Conservation (phyloP, 2,888 invertebrate species). For the Rhodophaea formosa region DNA sequence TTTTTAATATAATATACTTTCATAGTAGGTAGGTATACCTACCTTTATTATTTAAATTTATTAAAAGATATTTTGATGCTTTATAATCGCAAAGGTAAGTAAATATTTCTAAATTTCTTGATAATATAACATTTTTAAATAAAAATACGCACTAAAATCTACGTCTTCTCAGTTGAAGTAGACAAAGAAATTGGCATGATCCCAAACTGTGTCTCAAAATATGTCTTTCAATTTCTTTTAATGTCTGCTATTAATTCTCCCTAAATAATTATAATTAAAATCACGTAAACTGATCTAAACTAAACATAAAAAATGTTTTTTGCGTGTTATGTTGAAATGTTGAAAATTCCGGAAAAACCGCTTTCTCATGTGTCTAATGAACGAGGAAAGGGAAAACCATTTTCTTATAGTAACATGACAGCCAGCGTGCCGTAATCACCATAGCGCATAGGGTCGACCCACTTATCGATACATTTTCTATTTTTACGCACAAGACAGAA, state of each 20-base stretch:
- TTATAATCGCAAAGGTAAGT: not conserved
- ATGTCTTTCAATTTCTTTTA: constrained; percentile 2
- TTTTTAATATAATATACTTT: not conserved
- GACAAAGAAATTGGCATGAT: constrained; percentile 35
- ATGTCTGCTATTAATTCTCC: not conserved
- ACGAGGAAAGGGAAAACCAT: constrained; percentile 8
- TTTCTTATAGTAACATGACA: constrained; percentile 9
- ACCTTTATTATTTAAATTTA: not conserved
- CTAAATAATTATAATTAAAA: no score
- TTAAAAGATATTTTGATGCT: not conserved
- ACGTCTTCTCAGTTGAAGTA: not conserved
- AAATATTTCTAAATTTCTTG: not conserved
- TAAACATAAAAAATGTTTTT: not conserved
- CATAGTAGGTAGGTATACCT: not conserved
- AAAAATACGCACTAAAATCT: not conserved
- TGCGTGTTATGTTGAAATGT: not conserved
- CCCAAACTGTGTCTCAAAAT: constrained; percentile 28
- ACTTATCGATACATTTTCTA: constrained; percentile 21
- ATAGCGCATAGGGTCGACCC: not conserved
- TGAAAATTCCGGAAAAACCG: not conserved
- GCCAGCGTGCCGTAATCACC: not conserved
- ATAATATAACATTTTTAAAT: not conserved
- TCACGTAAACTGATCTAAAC: not conserved
- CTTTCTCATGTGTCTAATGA: constrained; percentile 1
- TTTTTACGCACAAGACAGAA: not conserved